Evolutionary conservation across 2,888 invertebrate species (phyloP).

Genomic region (Eilema caniola): DNA sequence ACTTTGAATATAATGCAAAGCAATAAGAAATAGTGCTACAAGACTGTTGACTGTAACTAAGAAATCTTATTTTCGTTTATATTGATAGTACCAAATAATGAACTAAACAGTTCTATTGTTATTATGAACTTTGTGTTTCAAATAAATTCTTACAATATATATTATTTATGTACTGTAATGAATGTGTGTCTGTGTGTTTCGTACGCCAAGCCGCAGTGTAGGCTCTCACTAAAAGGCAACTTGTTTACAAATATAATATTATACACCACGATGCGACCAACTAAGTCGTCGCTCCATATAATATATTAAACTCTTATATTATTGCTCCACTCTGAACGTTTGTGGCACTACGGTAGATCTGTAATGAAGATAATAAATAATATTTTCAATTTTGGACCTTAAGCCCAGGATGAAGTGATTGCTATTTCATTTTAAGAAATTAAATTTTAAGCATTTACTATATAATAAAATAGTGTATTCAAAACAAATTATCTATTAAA

Average conservation of each 20-base stretch:
- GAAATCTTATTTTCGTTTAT: no score
- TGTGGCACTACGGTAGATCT: constrained; percentile 18
- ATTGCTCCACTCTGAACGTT: constrained; percentile 25
- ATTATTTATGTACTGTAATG: background rate
- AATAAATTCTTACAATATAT: background rate
- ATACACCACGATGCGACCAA: constrained; percentile 33
- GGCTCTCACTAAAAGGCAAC: constrained; percentile 72
- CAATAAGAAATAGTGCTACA: background rate
- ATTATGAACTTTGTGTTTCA: background rate
- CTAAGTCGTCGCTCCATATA: constrained; percentile 19
- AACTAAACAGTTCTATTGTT: background rate
- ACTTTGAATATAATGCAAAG: background rate
- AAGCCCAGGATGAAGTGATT: background rate
- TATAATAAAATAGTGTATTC: background rate
- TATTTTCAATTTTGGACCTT: no score
- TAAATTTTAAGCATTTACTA: no score
- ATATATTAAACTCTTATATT: constrained; percentile 27
- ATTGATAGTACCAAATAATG: no score
- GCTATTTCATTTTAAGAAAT: background rate
- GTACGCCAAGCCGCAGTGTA: constrained; percentile 59
- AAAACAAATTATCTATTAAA: background rate
- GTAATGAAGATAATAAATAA: background rate
- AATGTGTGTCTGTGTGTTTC: constrained; percentile 31
- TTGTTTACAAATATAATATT: constrained; percentile 52
- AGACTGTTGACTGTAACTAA: no score